phyloP scores from a whole-genome alignment of 2,888 invertebrate species.

The Acronicta alni region DNA sequence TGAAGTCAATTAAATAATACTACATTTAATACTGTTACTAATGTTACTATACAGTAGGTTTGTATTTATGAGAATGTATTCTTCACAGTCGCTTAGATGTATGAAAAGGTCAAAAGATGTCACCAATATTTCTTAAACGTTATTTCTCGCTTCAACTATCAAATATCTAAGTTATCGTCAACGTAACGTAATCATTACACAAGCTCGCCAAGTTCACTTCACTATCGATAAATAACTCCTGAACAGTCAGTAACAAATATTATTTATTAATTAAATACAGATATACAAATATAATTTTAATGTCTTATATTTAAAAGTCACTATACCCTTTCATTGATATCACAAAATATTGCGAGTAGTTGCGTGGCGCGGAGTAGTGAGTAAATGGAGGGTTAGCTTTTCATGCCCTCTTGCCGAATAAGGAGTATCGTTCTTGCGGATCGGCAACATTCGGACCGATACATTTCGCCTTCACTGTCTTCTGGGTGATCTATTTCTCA shows the following conservation, averaged over 20 bases:
- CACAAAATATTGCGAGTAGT: slow-evolving; percentile 60
- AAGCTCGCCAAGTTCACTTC: background rate
- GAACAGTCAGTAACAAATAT: slow-evolving; percentile 24
- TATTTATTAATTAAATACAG: slow-evolving; percentile 37
- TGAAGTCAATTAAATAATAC: no score
- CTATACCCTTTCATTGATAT: slow-evolving; percentile 53
- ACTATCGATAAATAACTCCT: slow-evolving; percentile 34
- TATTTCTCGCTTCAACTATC: slow-evolving; percentile 10
- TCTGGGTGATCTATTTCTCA: slow-evolving; percentile 1
- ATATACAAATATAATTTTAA: slow-evolving; percentile 36
- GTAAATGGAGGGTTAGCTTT: slow-evolving; percentile 2
- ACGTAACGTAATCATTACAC: slow-evolving; percentile 1
- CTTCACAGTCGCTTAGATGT: background rate
- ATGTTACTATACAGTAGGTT: no score
- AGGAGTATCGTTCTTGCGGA: background rate
- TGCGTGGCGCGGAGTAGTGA: slow-evolving; percentile 44
- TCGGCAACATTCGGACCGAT: background rate
- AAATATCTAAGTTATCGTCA: slow-evolving; percentile 9
- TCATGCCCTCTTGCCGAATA: background rate
- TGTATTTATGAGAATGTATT: no score
- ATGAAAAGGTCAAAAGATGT: background rate
- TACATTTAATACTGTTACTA: no score
- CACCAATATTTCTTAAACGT: slow-evolving; percentile 14
- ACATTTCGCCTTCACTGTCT: background rate
- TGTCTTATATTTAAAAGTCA: slow-evolving; percentile 46